phyloP scores from a whole-genome alignment of 2,888 invertebrate species.

The Glaucopsyche alexis region DNA sequence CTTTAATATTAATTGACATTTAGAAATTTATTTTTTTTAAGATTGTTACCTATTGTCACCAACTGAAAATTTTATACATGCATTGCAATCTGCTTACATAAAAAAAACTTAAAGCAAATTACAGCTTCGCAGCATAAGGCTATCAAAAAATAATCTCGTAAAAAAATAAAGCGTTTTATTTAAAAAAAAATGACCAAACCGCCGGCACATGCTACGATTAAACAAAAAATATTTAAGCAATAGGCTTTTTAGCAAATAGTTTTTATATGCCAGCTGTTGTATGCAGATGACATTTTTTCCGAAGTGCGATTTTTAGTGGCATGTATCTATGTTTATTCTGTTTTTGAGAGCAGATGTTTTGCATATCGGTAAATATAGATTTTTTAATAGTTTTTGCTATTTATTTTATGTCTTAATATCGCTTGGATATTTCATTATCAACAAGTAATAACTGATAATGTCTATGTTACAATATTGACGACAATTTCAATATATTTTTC shows the following conservation, averaged over 20 bases:
- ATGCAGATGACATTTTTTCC: slow-evolving; percentile 78
- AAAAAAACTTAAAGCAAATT: background rate
- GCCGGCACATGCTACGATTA: slow-evolving; percentile 65
- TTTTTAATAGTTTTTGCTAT: slow-evolving; percentile 29
- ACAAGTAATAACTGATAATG: slow-evolving; percentile 1
- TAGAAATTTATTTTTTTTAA: too few relatives aligned
- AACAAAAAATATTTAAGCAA: slow-evolving; percentile 51
- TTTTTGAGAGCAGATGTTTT: slow-evolving; percentile 73
- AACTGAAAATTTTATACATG: too few relatives aligned
- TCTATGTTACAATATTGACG: background rate
- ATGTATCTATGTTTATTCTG: slow-evolving; percentile 55
- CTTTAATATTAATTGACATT: too few relatives aligned
- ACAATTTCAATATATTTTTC: background rate
- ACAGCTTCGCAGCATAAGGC: slow-evolving; percentile 6
- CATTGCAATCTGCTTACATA: too few relatives aligned
- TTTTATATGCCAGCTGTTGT: slow-evolving; percentile 73
- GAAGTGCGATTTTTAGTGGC: slow-evolving; percentile 74
- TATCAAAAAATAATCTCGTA: background rate
- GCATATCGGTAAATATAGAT: slow-evolving; percentile 47
- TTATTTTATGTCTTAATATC: slow-evolving; percentile 19
- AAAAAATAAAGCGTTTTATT: slow-evolving; percentile 1
- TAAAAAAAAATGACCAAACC: slow-evolving; percentile 56
- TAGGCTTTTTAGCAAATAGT: slow-evolving; percentile 65
- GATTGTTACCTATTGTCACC: too few relatives aligned
- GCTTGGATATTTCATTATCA: background rate